Percentiles rank a stretch among this genome's conserved stretches.
Conservation (phyloP, 2,113 vertebrate species). For the Forbesichthys agassizii region DNA sequence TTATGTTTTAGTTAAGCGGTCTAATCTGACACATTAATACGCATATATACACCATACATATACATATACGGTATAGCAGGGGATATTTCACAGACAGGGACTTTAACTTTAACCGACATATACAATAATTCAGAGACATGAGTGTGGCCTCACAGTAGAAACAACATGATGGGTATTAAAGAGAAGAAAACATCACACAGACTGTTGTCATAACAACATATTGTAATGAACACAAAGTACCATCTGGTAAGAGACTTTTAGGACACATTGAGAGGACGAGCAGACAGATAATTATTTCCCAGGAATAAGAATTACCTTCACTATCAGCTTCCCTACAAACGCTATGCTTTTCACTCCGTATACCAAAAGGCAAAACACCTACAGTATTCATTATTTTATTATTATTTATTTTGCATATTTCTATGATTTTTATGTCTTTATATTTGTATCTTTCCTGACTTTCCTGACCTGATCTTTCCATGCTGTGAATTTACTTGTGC, state of each 20-base stretch:
- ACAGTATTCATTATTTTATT: neutral
- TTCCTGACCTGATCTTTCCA: no score
- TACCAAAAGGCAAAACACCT: neutral
- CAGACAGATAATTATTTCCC: conserved; percentile 66
- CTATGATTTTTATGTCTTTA: no score
- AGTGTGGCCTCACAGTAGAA: conserved; percentile 26
- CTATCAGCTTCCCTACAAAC: conserved; percentile 7
- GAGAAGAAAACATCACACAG: conserved; percentile 68
- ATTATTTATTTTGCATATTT: neutral
- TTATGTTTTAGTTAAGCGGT: neutral
- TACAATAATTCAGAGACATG: neutral
- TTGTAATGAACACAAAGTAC: conserved; percentile 71
- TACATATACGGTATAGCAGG: no score
- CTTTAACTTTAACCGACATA: no score
- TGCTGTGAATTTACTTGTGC: neutral
- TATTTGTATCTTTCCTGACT: no score
- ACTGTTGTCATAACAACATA: conserved; percentile 80
- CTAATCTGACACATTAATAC: neutral
- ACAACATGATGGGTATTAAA: conserved; percentile 67
- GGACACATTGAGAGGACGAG: conserved; percentile 66
- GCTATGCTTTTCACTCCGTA: conserved; percentile 4
- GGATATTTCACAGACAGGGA: neutral
- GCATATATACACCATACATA: neutral
- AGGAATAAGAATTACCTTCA: conserved; percentile 54
- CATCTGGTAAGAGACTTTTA: conserved; percentile 70